Evolutionary conservation across 2,113 vertebrate species (phyloP).

Genomic region (Erythrolamprus reginae): DNA sequence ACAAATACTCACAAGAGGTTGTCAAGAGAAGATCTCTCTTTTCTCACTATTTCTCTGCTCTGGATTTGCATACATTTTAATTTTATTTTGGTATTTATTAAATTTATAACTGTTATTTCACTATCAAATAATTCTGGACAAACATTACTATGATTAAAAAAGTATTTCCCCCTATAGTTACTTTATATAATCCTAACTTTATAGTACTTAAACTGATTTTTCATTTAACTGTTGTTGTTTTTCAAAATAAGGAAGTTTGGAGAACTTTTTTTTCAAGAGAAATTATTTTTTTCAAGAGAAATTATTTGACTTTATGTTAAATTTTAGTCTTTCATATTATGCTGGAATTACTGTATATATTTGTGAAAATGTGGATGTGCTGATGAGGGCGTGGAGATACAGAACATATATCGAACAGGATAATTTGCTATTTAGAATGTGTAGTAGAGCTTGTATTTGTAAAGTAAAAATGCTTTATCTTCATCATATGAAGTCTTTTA

Average conservation of each 20-base stretch:
- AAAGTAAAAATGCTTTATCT: not conserved
- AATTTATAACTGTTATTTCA: too few species aligned
- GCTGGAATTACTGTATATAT: too few species aligned
- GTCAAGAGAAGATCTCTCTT: not conserved
- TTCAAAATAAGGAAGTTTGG: not conserved
- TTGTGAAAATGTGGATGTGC: too few species aligned
- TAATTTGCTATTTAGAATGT: not conserved
- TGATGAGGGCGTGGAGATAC: too few species aligned
- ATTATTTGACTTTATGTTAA: not conserved
- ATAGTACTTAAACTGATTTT: not conserved
- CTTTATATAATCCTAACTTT: not conserved
- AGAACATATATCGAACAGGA: too few species aligned
- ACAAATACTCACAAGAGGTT: not conserved
- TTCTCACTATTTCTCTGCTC: not conserved
- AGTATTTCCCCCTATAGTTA: not conserved
- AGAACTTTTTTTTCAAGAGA: not conserved
- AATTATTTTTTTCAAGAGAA: too few species aligned
- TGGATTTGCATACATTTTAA: too few species aligned
- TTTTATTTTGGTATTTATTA: too few species aligned
- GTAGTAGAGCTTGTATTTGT: not conserved
- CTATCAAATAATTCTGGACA: too few species aligned
- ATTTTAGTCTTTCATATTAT: not conserved
- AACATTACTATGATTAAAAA: not conserved
- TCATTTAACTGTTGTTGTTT: not conserved
- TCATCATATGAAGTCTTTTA: not conserved